Conservation (phyloP, 2,113 vertebrate species). For the Syngnathus floridae region DNA sequence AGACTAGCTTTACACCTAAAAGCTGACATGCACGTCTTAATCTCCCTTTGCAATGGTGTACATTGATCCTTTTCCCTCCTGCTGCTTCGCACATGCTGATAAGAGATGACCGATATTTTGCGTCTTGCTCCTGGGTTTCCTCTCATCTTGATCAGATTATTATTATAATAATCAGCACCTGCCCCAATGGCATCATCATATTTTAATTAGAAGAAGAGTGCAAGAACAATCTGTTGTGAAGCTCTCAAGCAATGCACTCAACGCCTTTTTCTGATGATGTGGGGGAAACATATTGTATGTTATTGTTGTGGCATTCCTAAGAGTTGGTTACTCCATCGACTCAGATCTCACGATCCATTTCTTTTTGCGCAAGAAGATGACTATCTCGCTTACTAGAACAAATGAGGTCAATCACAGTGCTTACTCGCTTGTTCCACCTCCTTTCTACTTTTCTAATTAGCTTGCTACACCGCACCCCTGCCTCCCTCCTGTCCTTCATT, state of each 20-base stretch:
- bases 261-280: neutral
- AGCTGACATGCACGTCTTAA: conserved; percentile 11
- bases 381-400: conserved; percentile 42
- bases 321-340: conserved; percentile 44
- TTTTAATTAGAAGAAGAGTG: conserved; percentile 3
- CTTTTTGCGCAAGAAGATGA: conserved; percentile 12
- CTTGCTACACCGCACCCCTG: conserved; percentile 4
- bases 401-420: conserved; percentile 40
- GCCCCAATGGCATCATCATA: conserved; percentile 12
- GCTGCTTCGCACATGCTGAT: conserved; percentile 21
- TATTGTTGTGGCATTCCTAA: conserved; percentile 29
- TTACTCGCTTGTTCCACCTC: neutral
- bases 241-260: conserved; percentile 1
- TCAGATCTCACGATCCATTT: conserved; percentile 35
- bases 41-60: conserved; percentile 3
- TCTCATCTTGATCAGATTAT: conserved; percentile 21
- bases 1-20: conserved; percentile 1
- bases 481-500: conserved; percentile 27
- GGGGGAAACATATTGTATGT: conserved; percentile 12
- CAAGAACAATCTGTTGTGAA: neutral
- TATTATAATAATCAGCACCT: neutral
- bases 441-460: conserved; percentile 5
- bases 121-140: neutral
- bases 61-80: conserved; percentile 6
- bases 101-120: conserved; percentile 1